Base-by-base conservation (phyloP, 2,113 vertebrate species). In the Lasiurus borealis region DNA sequence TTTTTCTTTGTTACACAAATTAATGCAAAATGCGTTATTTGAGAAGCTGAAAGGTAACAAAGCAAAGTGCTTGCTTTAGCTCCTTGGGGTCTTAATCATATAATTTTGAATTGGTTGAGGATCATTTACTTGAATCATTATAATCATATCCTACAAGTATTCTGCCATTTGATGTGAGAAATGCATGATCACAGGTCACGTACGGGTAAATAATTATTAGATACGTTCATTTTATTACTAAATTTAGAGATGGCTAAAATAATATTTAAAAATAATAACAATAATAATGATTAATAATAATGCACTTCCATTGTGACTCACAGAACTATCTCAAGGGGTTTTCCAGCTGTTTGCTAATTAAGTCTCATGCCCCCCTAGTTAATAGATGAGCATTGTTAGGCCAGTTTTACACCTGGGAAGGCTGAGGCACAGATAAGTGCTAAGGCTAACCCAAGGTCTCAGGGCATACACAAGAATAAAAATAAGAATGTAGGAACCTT, bases 111-210 rank as follows among this genome's bases (percentile, higher is more conserved):
- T 97, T 98, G 97, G 96, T 97, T 97, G 96, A 97, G 93, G 97
- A 98, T 98, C 98, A 98, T 98, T 98, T 98, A 97, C 97, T 97
- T 97, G 94, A 95, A 97, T 97, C 97, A 97, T 98, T 98, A 98
- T 95, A 96, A 89, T 97, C 91, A 68, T 91, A 97, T 97, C 94
- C 96, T 96, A 97, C 97, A 96, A 95, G 97, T 83, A 96, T 97
- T 97, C 97, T 98, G 12, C 3, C 95, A 95, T 97, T 98, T 98
- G 98, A 98, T 98, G 98, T 97, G 95, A 97, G 97, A 97, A 98
- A 97, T 96, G 94, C 93, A 92, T 94, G 97, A 97, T 97, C 96
- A 95, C 91, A 82, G 93, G 98, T 96, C 95, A 97, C 97, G 96
- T 88, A 96, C 97, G 95, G 76, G 96, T 93, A 91, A 97, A 96